phyloP scores from a whole-genome alignment of 2,888 invertebrate genomes.

The Norana najaformis region DNA sequence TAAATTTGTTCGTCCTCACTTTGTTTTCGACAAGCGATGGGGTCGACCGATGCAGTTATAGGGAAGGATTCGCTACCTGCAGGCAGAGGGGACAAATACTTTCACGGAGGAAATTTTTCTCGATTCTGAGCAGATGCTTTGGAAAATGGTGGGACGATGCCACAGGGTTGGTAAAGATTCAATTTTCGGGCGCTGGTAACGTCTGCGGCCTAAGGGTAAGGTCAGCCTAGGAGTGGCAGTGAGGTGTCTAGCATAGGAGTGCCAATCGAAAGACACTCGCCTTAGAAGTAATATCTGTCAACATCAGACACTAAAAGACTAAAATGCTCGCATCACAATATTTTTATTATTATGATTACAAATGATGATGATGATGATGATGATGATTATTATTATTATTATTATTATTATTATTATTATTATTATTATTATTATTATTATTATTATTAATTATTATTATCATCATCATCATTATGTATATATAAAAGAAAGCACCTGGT shows the following conservation, averaged over 20 bases:
- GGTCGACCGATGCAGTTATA: neutral
- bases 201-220: neutral
- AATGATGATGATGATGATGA: neutral
- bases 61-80: neutral
- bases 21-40: neutral
- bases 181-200: neutral
- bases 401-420: neutral
- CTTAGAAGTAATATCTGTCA: neutral
- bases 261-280: neutral
- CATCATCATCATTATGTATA: too few relatives aligned
- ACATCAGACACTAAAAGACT: neutral
- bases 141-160: neutral
- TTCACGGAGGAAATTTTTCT: neutral
- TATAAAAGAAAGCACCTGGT: too few relatives aligned
- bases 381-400: neutral
- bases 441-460: too few relatives aligned
- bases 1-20: neutral
- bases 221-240: neutral
- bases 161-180: neutral
- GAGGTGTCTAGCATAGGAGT: neutral
- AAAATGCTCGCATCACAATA: neutral
- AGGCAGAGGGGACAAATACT: constrained; percentile 1
- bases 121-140: neutral
- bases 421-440: neutral
- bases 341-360: neutral